phyloP scores from a whole-genome alignment of 1,140 invertebrate genomes.

The Riptortus pedestris region DNA sequence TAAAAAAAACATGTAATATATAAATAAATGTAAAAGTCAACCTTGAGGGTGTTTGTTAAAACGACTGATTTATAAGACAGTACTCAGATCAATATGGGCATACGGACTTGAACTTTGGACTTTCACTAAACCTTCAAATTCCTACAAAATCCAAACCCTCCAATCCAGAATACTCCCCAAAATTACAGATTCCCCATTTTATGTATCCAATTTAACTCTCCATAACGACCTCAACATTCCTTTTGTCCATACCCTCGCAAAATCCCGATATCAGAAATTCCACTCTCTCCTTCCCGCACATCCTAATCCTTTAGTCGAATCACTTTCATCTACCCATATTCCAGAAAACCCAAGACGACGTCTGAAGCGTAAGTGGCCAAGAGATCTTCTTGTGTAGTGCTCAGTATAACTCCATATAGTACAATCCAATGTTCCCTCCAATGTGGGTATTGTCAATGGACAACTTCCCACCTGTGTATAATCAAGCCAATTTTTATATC shows the following conservation, averaged over 20 bases:
- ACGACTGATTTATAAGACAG: conserved; percentile 3
- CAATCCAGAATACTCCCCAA: conserved; percentile 15
- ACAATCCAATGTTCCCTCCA: too few relatives aligned
- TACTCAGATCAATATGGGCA: conserved; percentile 12
- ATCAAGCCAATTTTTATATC: too few relatives aligned
- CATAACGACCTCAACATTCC: conserved; percentile 9
- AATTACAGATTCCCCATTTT: background rate
- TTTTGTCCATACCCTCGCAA: background rate
- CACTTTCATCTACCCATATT: background rate
- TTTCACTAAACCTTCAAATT: background rate
- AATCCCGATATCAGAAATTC: background rate
- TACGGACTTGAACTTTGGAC: background rate
- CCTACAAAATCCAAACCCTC: background rate
- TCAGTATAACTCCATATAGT: too few relatives aligned
- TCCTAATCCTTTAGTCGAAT: conserved; percentile 8
- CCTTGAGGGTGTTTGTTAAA: background rate
- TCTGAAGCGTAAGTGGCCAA: background rate
- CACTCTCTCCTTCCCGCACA: background rate
- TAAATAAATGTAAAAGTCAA: too few relatives aligned
- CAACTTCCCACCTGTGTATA: too few relatives aligned
- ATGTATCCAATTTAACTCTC: conserved; percentile 2
- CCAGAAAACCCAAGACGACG: background rate
- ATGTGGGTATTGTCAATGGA: too few relatives aligned
- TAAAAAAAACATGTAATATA: too few relatives aligned
- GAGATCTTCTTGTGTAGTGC: background rate